A percentile compares a stretch with the other conserved stretches of the same genome.
phyloP scores from a whole-genome alignment of 2,797 vertebrate genomes.

The Borostomias antarcticus region DNA sequence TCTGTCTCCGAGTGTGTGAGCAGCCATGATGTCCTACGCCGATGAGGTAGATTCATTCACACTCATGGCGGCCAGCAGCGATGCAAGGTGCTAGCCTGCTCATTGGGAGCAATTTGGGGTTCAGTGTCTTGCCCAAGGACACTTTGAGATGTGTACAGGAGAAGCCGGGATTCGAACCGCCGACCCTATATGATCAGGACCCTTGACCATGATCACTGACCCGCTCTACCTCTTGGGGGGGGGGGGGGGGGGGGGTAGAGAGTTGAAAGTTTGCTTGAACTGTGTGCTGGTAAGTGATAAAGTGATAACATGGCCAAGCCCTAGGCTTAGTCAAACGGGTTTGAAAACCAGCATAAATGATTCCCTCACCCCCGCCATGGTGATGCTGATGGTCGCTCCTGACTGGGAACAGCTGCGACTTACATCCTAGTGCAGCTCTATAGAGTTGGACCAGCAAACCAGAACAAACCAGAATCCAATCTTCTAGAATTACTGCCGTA shows the following conservation, averaged over 20 bases:
- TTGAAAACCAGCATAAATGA: neutral
- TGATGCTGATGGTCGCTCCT: slow-evolving; percentile 21
- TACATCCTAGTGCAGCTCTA: neutral
- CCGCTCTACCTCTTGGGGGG: no score
- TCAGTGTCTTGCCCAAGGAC: no score
- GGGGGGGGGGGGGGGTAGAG: neutral
- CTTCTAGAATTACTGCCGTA: neutral
- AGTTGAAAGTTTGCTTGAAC: no score
- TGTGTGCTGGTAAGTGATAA: no score
- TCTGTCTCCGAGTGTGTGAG: slow-evolving; percentile 58
- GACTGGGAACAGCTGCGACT: slow-evolving; percentile 24
- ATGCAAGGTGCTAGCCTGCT: no score
- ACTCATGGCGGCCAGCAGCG: no score
- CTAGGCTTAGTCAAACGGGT: neutral
- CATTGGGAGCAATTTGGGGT: no score
- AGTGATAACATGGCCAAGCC: no score
- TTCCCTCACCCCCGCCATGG: slow-evolving; percentile 14
- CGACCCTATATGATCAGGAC: no score
- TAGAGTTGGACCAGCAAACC: neutral
- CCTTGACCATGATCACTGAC: no score
- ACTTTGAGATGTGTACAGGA: no score
- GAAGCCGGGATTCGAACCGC: no score
- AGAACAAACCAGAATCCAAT: neutral
- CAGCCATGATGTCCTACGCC: slow-evolving; percentile 38
- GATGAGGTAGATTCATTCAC: slow-evolving; percentile 2